Evolutionary conservation across 2,113 vertebrate genomes (phyloP).

Genomic region (Pyxicephalus adspersus): DNA sequence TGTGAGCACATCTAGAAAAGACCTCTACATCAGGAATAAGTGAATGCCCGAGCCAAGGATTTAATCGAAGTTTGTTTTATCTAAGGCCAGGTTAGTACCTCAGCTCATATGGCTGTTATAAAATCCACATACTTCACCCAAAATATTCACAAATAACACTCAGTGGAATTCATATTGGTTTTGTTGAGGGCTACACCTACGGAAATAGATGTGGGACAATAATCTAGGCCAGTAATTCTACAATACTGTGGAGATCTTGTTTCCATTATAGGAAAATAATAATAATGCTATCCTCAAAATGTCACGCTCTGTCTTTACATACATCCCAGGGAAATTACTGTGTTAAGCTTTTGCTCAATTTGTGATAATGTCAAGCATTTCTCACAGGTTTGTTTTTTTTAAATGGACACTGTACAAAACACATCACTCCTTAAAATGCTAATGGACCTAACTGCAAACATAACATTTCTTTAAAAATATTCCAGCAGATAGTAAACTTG

Average conservation of each 20-base stretch:
- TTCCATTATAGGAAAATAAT: constrained; percentile 8
- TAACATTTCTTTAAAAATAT: no score
- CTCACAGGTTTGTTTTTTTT: constrained; percentile 35
- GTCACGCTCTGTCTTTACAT: constrained; percentile 32
- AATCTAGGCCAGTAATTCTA: background rate
- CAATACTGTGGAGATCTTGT: constrained; percentile 13
- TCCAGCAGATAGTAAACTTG: no score
- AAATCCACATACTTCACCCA: constrained; percentile 43
- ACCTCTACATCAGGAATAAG: constrained; percentile 41
- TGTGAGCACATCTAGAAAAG: constrained; percentile 40
- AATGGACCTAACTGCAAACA: background rate
- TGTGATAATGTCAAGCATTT: constrained; percentile 47
- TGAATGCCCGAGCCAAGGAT: constrained; percentile 33
- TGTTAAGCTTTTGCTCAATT: constrained; percentile 8
- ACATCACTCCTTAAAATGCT: constrained; percentile 23
- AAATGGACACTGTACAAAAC: constrained; percentile 17
- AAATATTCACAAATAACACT: constrained; percentile 27
- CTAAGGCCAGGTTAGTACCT: constrained; percentile 46
- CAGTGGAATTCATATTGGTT: constrained; percentile 39
- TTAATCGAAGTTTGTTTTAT: constrained; percentile 47
- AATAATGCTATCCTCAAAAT: constrained; percentile 30
- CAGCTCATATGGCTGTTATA: constrained; percentile 51
- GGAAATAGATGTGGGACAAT: constrained; percentile 9
- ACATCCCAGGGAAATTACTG: constrained; percentile 31
- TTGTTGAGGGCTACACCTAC: constrained; percentile 25